phyloP scores from a whole-genome alignment of 2,113 vertebrate genomes.

The Rhizomys pruinosus region DNA sequence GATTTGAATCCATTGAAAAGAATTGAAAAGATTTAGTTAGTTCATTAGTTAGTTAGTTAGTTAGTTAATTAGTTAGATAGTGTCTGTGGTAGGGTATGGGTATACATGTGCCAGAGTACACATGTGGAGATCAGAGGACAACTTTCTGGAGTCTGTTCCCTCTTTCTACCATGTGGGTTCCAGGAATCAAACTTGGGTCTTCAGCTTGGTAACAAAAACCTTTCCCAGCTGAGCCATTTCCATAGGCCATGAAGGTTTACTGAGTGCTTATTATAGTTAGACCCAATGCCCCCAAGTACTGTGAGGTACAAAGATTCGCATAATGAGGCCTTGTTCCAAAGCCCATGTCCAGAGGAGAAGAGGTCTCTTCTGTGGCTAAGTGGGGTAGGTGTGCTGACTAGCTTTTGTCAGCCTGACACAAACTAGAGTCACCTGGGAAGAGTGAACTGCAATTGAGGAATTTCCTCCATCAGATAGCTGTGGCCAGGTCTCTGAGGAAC shows the following conservation, averaged over 20 bases:
- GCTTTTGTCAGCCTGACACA: too few species aligned
- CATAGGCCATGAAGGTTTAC: neutral
- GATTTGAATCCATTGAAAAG: neutral
- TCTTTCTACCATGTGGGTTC: neutral
- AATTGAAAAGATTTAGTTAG: neutral
- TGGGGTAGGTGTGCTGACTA: too few species aligned
- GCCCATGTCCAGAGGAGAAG: neutral
- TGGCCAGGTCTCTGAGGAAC: too few species aligned
- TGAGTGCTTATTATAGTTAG: neutral
- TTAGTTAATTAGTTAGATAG: too few species aligned
- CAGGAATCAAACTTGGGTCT: neutral
- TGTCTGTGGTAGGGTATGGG: too few species aligned
- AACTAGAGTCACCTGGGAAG: too few species aligned
- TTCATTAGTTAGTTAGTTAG: too few species aligned
- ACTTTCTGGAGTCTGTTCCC: neutral
- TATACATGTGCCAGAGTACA: too few species aligned
- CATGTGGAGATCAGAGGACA: neutral
- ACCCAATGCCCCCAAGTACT: neutral
- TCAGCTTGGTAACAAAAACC: neutral
- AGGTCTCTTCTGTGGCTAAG: neutral
- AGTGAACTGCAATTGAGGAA: too few species aligned
- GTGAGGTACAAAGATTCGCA: neutral
- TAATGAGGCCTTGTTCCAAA: neutral
- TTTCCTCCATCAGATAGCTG: too few species aligned
- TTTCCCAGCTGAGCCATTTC: neutral